phyloP scores from a whole-genome alignment of 2,797 vertebrate species.

The Nannoperca obscura region DNA sequence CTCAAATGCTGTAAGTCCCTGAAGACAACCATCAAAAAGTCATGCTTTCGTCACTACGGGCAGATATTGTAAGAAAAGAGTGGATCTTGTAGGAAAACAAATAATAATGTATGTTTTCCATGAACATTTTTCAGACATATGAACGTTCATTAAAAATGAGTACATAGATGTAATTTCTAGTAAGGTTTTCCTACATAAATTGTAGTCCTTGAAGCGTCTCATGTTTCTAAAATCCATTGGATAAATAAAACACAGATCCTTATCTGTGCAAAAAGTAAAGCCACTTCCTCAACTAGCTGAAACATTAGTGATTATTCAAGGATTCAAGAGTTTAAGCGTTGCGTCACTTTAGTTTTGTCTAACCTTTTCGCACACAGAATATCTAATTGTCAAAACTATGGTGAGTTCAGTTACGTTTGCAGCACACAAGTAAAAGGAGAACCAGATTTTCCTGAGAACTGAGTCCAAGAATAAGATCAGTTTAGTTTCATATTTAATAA shows the following conservation, averaged over 20 bases:
- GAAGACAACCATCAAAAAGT: too few relatives aligned
- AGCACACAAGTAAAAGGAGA: background rate
- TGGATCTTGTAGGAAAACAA: too few relatives aligned
- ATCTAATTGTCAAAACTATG: background rate
- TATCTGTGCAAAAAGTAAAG: background rate
- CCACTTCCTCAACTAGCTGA: background rate
- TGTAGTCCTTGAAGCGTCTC: background rate
- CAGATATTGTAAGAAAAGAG: too few relatives aligned
- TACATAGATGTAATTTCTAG: background rate
- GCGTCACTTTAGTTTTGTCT: background rate
- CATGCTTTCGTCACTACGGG: too few relatives aligned
- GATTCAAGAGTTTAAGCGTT: background rate
- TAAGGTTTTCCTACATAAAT: background rate
- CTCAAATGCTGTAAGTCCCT: too few relatives aligned
- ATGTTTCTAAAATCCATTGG: background rate
- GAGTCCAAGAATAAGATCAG: background rate
- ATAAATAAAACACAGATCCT: background rate
- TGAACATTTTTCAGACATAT: too few relatives aligned
- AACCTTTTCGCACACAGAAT: background rate
- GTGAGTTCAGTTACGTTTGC: background rate
- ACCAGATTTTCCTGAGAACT: conserved; percentile 7
- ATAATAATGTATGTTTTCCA: too few relatives aligned
- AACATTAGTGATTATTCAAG: background rate
- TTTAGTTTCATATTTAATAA: background rate
- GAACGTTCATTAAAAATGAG: background rate